Evolutionary conservation across 2,888 invertebrate species (phyloP).

Genomic region (Ichneumoninae sp.): DNA sequence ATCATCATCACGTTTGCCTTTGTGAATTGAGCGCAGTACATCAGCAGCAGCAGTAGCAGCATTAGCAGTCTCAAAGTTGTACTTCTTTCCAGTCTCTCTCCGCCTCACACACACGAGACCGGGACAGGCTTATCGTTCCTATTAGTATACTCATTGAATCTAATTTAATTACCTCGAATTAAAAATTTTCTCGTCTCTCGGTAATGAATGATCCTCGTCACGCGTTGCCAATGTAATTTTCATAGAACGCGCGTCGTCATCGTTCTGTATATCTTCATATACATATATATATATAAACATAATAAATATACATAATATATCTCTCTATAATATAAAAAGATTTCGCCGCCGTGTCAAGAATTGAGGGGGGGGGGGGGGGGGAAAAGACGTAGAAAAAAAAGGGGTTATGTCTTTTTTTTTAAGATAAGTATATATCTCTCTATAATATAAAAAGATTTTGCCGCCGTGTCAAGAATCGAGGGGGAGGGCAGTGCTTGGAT

Average conservation of each 20-base stretch:
- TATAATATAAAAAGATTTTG: too few relatives aligned
- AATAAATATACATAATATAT: too few relatives aligned
- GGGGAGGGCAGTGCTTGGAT: too few relatives aligned
- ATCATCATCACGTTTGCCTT: conserved; percentile 64
- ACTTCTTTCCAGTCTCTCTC: conserved; percentile 43
- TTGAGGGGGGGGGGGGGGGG: too few relatives aligned
- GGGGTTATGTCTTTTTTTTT: too few relatives aligned
- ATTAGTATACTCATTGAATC: conserved; percentile 67
- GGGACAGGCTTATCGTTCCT: conserved; percentile 50
- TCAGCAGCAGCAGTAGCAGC: conserved; percentile 6
- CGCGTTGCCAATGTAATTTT: conserved; percentile 63
- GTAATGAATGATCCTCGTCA: conserved; percentile 64
- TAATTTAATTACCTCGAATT: conserved; percentile 65
- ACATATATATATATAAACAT: background rate
- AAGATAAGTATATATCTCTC: too few relatives aligned
- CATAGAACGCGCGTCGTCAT: conserved; percentile 44
- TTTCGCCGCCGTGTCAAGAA: too few relatives aligned
- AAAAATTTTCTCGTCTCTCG: conserved; percentile 62
- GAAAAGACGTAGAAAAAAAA: too few relatives aligned
- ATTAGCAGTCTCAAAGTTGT: conserved; percentile 39
- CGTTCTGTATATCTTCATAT: conserved; percentile 42
- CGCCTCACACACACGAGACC: conserved; percentile 17
- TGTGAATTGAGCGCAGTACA: conserved; percentile 53
- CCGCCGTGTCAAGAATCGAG: too few relatives aligned
- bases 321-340: too few relatives aligned